These are phyloP conservation scores for Kuschelorhynchus macadamiae DNA, from an alignment of 2,888 invertebrate genomes.

Conservation along the genomic window DNA sequence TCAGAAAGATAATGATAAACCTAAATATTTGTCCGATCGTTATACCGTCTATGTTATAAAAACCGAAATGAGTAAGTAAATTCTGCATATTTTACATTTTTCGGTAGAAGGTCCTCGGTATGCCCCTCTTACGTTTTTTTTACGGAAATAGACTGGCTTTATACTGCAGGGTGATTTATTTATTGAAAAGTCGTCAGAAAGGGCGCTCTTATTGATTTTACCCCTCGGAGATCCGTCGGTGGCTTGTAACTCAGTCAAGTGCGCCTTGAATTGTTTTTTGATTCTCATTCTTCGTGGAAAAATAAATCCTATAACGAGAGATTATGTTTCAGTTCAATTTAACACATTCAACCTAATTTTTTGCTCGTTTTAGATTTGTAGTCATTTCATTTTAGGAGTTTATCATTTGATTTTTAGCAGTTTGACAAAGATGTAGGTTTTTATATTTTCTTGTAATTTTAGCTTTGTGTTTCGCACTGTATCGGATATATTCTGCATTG, in stretches of 20 bases:
- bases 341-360: neutral
- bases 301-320: conserved; percentile 1
- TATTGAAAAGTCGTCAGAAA: conserved; percentile 42
- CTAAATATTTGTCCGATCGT: no score
- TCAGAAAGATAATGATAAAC: no score
- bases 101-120: conserved; percentile 8
- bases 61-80: no score
- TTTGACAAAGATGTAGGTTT: no score
- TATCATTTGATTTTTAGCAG: no score
- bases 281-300: conserved; percentile 17
- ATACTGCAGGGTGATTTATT: conserved; percentile 39
- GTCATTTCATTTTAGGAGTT: no score
- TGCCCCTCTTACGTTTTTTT: conserved; percentile 19
- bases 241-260: conserved; percentile 36
- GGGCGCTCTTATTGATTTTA: conserved; percentile 39
- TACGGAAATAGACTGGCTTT: conserved; percentile 32
- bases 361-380: no score
- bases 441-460: no score
- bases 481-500: no score
- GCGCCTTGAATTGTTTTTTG: conserved; percentile 27
- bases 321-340: conserved; percentile 1
- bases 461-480: no score
- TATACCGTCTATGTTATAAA: no score
- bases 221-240: conserved; percentile 27
- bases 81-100: no score